Base-by-base conservation (phyloP, 2,797 vertebrate species). In the Hydrocynus forskahlii region DNA sequence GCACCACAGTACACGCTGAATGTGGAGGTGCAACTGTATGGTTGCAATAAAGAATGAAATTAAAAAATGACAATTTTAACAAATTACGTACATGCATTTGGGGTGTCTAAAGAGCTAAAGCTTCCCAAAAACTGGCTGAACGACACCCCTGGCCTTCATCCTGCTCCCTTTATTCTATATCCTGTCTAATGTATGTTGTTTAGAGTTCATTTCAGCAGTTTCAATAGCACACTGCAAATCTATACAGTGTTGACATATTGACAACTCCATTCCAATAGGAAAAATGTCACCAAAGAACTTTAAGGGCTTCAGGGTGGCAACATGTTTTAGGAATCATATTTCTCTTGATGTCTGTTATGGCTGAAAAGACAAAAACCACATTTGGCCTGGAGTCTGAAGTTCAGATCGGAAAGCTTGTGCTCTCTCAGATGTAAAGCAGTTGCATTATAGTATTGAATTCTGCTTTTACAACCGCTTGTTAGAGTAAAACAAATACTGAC, bases 401-500 rank as follows among this genome's bases (percentile, higher is more conserved):
- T 16, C 52, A 43, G 52, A 38, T 21, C 63, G 8, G 7, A 72
- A 43, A 70, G 21, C 57, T 81, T 12, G 43, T 21, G 40, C 29
- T 21, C 60, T 17, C 19, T 68, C 35, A 68, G 25, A 14, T 21
- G 19, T 45, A 52, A 16, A 40, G 54, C 3, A 1, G 9, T 63
- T 21, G 16, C 9, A 77, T 60, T 80, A 55, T 7, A 19, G n/a
- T 66, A 64, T 79, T 54, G 21, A 50, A 64, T 43, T 64, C 40
- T 75, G 48, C 57, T 50, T 55, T 66, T 75, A 74, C 62, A 60
- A 25, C 5, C 23, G 19, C 38, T 75, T 38, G 66, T 75, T 52
- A 64, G 14, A 69, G 48, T 79, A 70, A 48, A 78, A 82, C 60
- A 75, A 81, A 86, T 64, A 84, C 63, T 43, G 59, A 57, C 75